Evolutionary conservation across 2,113 vertebrate genomes (phyloP).

Genomic region (Noctilio leporinus): DNA sequence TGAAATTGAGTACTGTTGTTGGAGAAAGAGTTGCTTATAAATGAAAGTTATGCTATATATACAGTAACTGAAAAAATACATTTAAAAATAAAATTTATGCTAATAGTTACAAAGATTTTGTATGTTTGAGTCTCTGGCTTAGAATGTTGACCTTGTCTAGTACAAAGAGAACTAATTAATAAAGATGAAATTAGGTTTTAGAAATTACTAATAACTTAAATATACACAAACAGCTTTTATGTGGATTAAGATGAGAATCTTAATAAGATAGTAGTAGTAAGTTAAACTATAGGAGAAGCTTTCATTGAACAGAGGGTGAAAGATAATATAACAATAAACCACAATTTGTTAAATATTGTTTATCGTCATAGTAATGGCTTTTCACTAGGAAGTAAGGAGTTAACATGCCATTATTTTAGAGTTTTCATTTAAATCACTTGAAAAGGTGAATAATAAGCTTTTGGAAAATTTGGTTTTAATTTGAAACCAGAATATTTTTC

Average conservation of each 20-base stretch:
- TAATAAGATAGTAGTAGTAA: background rate
- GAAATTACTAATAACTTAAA: background rate
- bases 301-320: background rate
- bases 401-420: background rate
- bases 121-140: background rate
- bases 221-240: background rate
- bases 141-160: background rate
- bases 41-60: background rate
- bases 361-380: background rate
- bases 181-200: background rate
- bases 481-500: background rate
- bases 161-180: background rate
- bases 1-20: background rate
- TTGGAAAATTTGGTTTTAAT: constrained; percentile 4
- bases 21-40: background rate
- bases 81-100: background rate
- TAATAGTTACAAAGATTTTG: background rate
- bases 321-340: background rate
- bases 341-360: background rate
- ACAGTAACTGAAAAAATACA: background rate
- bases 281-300: background rate
- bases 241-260: background rate
- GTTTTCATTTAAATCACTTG: background rate
- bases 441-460: background rate
- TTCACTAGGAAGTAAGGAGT: background rate